These are phyloP conservation scores for Microcebus jonahi DNA, from an alignment of 2,113 vertebrate genomes.

Conservation along the genomic window DNA sequence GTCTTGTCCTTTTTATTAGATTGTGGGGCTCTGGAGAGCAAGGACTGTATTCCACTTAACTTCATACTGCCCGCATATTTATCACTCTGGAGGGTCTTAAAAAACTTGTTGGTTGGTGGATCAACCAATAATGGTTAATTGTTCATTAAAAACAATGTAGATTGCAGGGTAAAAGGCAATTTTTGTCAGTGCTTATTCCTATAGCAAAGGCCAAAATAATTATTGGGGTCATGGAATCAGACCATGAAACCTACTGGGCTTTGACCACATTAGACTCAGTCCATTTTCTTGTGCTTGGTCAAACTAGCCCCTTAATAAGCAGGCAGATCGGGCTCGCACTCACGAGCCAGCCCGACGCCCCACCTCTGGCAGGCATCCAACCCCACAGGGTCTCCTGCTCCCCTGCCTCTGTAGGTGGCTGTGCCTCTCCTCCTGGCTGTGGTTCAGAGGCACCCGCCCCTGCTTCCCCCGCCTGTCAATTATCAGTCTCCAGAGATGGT, in stretches of 20 bases:
- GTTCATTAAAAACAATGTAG: not conserved
- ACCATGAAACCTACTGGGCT: not conserved
- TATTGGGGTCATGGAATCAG: not conserved
- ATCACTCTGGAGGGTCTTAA: not conserved
- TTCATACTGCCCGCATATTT: not conserved
- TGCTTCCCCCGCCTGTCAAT: slow-evolving; percentile 79
- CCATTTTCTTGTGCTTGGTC: not conserved
- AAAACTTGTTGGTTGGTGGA: not conserved
- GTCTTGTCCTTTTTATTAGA: not conserved
- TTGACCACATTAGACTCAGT: not conserved
- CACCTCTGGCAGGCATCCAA: not conserved
- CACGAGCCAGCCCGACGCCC: not conserved
- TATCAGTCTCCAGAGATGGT: slow-evolving; percentile 79
- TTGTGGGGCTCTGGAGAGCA: not conserved
- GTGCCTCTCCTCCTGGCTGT: slow-evolving; percentile 47
- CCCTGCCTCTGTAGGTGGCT: slow-evolving; percentile 58
- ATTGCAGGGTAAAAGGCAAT: not conserved
- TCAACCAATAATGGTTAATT: not conserved
- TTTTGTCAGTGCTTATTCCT: not conserved
- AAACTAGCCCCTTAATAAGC: not conserved
- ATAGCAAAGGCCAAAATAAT: not conserved
- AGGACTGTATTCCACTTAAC: not conserved
- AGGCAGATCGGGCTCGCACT: not conserved
- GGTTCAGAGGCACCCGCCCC: slow-evolving; percentile 68
- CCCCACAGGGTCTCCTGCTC: not conserved